Evolutionary conservation across 2,797 vertebrate genomes (phyloP).

Genomic region (Rhinatrema bivittatum): DNA sequence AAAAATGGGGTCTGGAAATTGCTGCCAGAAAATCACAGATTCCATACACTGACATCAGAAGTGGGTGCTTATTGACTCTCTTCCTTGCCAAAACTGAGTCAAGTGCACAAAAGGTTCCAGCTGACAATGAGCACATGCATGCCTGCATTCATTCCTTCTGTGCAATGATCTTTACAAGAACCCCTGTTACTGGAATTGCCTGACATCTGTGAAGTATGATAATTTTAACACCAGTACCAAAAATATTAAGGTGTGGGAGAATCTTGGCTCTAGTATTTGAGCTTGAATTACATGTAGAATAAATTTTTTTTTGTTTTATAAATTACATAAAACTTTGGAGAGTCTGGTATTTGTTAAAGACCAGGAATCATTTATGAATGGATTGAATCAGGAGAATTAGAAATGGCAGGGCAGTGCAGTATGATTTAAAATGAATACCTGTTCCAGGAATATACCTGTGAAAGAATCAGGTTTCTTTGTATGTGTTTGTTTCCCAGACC

Average conservation of each 20-base stretch:
- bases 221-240: not conserved
- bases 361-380: conserved; percentile 4
- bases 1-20: not conserved
- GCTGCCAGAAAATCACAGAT: too few species aligned
- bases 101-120: conserved; percentile 10
- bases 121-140: not conserved
- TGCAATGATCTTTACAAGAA: conserved; percentile 7
- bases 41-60: not conserved
- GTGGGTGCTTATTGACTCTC: conserved; percentile 1
- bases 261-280: too few species aligned
- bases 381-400: not conserved
- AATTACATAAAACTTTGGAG: too few species aligned
- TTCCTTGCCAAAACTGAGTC: conserved; percentile 8
- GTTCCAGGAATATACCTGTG: too few species aligned
- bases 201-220: not conserved
- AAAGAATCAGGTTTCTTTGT: too few species aligned
- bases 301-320: too few species aligned
- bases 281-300: too few species aligned
- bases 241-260: too few species aligned
- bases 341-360: not conserved
- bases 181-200: conserved; percentile 1
- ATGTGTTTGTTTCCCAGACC: too few species aligned
- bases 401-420: not conserved
- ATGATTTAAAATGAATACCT: too few species aligned
- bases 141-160: conserved; percentile 6